Evolutionary conservation across 2,797 vertebrate species (phyloP), one percentile per base, ranked within the genome.

Genomic region (Coranthus polyacanthus): DNA sequence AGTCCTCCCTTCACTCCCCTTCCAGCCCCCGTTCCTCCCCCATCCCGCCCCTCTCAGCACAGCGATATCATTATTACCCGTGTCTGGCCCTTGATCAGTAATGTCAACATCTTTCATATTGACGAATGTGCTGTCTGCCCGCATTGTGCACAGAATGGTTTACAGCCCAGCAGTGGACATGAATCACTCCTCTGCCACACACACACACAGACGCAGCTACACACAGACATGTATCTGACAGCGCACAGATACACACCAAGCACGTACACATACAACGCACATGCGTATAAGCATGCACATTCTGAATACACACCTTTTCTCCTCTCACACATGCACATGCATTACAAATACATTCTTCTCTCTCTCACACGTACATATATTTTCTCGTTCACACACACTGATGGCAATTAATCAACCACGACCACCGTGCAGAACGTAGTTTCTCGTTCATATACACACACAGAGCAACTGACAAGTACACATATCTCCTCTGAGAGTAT

Each of bases 111-210:
- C 95, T 95, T 97, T 99, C 97, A 99, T 97, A 95, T 95, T 98
- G 97, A 99, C 96, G 95, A 98, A 99, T 98, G 98, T 96, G 96
- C 97, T 98, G 97, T 98, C 97, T 93, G 89, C 94, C 96, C 85
- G 88, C 95, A 99, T 99, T 98, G 93, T 98, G 95, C 94, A 95
- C 93, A 94, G 95, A 98, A 98, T 98, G 96, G 96, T 98, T 99
- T 98, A 98, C 96, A 95, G 95, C 95, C 95, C 91, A 84, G 94
- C 95, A 96, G 94, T 97, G 96, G 97, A 98, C 97, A 98, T 98
- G 97, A 98, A 97, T 98, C 97, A 98, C 96, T 95, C 95, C 93
- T 87, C 92, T 95, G 95, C 94, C 95, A 90, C 89, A 90, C 82
- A 85, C 88, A 88, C 71, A 82, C 83, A 84, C 45, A 78, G 44